Evolutionary conservation across 2,113 vertebrate species (phyloP).

Genomic region (Sialia sialis): DNA sequence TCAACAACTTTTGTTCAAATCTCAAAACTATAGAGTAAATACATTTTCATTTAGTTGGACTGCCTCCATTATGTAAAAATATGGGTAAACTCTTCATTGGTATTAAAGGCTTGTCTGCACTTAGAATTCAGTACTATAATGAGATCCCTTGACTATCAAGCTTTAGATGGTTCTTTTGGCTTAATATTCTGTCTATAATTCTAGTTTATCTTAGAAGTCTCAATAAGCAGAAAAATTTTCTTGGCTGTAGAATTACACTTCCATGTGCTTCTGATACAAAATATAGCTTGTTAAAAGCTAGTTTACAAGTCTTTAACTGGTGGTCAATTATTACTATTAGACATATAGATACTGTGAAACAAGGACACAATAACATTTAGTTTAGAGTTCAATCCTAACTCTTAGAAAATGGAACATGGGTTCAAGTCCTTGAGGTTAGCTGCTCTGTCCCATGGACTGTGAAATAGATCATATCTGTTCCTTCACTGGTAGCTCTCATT

Average conservation of each 20-base stretch:
- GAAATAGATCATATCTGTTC: not conserved
- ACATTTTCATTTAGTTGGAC: not conserved
- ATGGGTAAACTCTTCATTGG: not conserved
- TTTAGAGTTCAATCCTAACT: not conserved
- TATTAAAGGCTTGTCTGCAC: not conserved
- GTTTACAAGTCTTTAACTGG: not conserved
- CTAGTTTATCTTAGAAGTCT: not conserved
- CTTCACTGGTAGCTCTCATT: not conserved
- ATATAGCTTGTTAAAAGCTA: not conserved
- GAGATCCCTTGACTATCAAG: not conserved
- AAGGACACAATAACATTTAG: not conserved
- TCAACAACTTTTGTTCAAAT: not conserved
- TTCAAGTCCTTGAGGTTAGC: not conserved
- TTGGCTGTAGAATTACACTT: not conserved
- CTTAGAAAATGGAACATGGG: not conserved
- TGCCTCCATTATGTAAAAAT: not conserved
- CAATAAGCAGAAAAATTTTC: not conserved
- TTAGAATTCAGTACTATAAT: not conserved
- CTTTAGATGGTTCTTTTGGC: not conserved
- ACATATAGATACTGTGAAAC: not conserved
- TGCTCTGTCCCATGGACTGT: not conserved
- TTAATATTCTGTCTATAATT: not conserved
- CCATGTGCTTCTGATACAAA: not conserved
- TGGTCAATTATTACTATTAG: not conserved
- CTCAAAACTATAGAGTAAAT: not conserved